Percentiles rank a stretch among this genome's conserved stretches.
phyloP scores from a whole-genome alignment of 2,113 vertebrate genomes.

The Athene cunicularia region DNA sequence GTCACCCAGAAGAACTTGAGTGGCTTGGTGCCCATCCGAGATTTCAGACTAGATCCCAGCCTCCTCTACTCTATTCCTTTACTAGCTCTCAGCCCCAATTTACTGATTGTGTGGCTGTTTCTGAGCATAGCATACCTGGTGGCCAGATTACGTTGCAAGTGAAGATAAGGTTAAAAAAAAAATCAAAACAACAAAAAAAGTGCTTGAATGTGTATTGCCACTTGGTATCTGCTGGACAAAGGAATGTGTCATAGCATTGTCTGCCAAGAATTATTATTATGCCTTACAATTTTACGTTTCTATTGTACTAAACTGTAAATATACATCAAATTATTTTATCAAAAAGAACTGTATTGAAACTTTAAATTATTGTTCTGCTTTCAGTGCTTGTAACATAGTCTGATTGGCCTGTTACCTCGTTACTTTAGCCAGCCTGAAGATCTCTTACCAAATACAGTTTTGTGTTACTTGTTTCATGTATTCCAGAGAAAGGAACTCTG shows the following conservation, averaged over 20 bases:
- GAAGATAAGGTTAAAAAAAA: conserved; percentile 68
- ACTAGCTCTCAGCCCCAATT: conserved; percentile 95
- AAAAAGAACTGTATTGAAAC: conserved; percentile 65
- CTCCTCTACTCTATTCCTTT: conserved; percentile 98
- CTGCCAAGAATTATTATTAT: conserved; percentile 77
- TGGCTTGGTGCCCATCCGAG: conserved; percentile 95
- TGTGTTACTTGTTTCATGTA: conserved; percentile 74
- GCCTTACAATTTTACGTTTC: conserved; percentile 80
- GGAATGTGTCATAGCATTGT: conserved; percentile 77
- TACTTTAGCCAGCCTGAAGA: conserved; percentile 68
- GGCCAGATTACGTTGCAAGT: conserved; percentile 95
- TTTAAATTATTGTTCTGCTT: conserved; percentile 69
- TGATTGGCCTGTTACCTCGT: conserved; percentile 70
- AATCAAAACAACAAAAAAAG: conserved; percentile 23
- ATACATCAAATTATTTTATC: conserved; percentile 78
- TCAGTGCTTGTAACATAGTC: conserved; percentile 80
- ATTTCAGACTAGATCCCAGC: conserved; percentile 95
- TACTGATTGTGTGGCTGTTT: conserved; percentile 97
- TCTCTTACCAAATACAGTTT: conserved; percentile 76
- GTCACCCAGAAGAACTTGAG: conserved; percentile 99
- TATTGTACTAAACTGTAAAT: conserved; percentile 81
- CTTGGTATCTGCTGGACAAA: conserved; percentile 73
- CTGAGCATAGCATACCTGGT: conserved; percentile 95
- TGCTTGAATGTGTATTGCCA: conserved; percentile 73
- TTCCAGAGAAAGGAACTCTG: conserved; percentile 74